Evolutionary conservation across 2,113 vertebrate genomes (phyloP), one percentile per base, ranked within the genome.

Genomic region (Delphinus delphis): DNA sequence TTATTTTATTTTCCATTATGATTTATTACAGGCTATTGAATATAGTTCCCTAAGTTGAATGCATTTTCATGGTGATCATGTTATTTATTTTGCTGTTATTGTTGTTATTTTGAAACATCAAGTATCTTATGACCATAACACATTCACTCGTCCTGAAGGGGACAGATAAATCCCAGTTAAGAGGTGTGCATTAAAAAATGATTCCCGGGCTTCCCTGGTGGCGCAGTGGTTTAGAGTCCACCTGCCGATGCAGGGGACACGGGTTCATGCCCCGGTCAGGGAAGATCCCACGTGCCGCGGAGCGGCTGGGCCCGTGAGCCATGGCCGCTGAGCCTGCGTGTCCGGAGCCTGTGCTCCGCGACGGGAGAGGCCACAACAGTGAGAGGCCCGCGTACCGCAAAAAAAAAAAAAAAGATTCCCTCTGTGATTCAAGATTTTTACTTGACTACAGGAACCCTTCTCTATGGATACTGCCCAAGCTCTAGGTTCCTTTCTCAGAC

Each of bases 51-150:
- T 77, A 77, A 53, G 47, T 77, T 77, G 53, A 33, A 77, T 77
- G 18, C 10, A 77, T 77, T 83, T 91, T 87, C 67, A 36, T 93
- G 13, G 12, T 89, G 79, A 67, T 50, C 55, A 21, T 65, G 55
- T 71, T 7, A 21, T 83, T 84, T 90, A 74, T 90, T 95, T 93
- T 93, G 47, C 87, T 96, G 71, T 38, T 84, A 4, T 82, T 87
- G 65, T 36, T 84, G 6, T 82, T 87, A 71, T 91, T 93, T 95
- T 86, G 38, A 82, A 88, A 88, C 33, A 58, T 77, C 14, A 71
- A 58, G 4, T 81, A 44, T 74, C 95, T 92, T 80, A 62, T 67
- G 36, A 83, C 25, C 50, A 95, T 41, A 79, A 74, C 21, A 36
- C 84, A 41, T 87, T 86, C 68, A 67, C 26, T 31, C 95, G 44